Evolutionary conservation across 2,888 invertebrate species (phyloP).

Genomic region (Patella depressa): DNA sequence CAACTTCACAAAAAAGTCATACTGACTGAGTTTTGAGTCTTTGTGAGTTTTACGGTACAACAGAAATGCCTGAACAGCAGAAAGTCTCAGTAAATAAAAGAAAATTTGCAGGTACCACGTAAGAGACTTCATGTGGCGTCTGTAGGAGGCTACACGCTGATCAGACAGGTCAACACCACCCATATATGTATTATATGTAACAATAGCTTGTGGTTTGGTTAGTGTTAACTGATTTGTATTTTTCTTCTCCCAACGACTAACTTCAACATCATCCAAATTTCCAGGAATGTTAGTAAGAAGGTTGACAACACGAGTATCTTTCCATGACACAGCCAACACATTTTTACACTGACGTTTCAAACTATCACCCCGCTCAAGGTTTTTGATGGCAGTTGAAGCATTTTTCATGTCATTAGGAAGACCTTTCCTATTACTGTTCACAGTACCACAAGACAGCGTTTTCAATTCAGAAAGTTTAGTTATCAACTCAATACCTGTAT

Average conservation of each 20-base stretch:
- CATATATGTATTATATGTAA: conserved; percentile 3
- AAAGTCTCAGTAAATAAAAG: conserved; percentile 2
- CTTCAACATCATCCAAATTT: not conserved
- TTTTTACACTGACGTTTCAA: not conserved
- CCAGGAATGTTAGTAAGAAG: not conserved
- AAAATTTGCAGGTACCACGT: conserved; percentile 7
- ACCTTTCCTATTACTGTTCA: not conserved
- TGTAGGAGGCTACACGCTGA: conserved; percentile 3
- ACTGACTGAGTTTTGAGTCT: not conserved
- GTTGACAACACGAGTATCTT: not conserved
- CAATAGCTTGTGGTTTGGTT: not conserved
- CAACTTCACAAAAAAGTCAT: conserved; percentile 3
- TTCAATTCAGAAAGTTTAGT: not conserved
- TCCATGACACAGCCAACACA: not conserved
- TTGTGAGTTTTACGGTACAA: not conserved
- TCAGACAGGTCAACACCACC: conserved; percentile 1
- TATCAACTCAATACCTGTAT: not conserved
- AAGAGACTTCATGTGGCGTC: conserved; percentile 1
- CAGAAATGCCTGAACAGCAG: conserved; percentile 11
- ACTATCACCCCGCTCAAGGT: too few species aligned
- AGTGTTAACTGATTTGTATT: not conserved
- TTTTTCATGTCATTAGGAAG: not conserved
- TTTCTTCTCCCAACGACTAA: too few species aligned
- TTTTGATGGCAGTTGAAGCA: not conserved
- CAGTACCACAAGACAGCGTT: not conserved